phyloP scores from a whole-genome alignment of 2,797 vertebrate genomes.

The Carapus acus region DNA sequence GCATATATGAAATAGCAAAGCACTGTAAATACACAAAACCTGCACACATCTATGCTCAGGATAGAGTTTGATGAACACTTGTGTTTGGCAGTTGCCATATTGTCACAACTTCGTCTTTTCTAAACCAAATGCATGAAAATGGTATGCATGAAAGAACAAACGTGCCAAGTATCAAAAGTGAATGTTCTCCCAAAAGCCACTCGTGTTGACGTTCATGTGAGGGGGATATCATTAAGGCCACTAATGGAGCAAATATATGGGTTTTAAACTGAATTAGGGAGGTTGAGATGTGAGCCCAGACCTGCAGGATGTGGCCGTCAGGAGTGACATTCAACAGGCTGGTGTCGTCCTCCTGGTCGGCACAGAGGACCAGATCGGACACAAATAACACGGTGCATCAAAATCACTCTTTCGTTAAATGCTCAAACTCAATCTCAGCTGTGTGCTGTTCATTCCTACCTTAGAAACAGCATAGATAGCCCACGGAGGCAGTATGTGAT shows the following conservation, averaged over 20 bases:
- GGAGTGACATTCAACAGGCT: constrained; percentile 65
- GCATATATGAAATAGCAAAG: too few species aligned
- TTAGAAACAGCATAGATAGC: constrained; percentile 80
- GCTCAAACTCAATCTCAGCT: too few species aligned
- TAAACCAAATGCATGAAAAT: too few species aligned
- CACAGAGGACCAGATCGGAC: constrained; percentile 8
- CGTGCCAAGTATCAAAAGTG: constrained; percentile 13
- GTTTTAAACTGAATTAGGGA: constrained; percentile 15
- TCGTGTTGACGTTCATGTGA: constrained; percentile 15
- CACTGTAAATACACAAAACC: too few species aligned
- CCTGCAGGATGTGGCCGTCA: constrained; percentile 73
- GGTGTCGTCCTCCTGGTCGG: constrained; percentile 61
- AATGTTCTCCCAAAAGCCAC: constrained; percentile 11
- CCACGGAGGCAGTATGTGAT: constrained; percentile 84
- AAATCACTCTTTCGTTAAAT: too few species aligned
- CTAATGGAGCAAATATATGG: constrained; percentile 14
- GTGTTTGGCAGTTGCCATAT: background rate
- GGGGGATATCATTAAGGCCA: constrained; percentile 6
- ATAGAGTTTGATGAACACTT: too few species aligned
- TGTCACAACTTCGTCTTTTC: background rate
- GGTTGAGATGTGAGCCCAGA: constrained; percentile 28
- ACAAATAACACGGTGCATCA: too few species aligned
- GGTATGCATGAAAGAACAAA: too few species aligned
- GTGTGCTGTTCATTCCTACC: constrained; percentile 52
- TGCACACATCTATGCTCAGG: too few species aligned